These are phyloP conservation scores for Liopterus haemorrhoidalis DNA, from an alignment of 2,888 invertebrate species.

Conservation along the genomic window DNA sequence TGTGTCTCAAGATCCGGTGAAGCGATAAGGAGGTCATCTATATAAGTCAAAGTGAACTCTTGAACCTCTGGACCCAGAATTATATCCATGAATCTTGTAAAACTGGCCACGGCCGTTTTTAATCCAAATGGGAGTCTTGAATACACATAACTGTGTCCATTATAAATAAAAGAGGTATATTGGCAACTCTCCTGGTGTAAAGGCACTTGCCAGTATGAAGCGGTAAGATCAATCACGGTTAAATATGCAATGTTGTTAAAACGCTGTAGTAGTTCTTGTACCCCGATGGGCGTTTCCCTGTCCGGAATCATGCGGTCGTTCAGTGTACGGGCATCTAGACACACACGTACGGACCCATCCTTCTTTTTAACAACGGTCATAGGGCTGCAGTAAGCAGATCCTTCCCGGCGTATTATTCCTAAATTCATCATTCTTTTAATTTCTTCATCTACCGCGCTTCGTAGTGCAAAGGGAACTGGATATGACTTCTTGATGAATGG, in stretches of 20 bases:
- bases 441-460: background rate
- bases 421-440: constrained; percentile 18
- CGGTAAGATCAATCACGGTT: too few species aligned
- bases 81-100: constrained; percentile 25
- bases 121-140: constrained; percentile 28
- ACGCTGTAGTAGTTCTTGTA: too few species aligned
- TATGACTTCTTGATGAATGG: constrained; percentile 28
- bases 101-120: constrained; percentile 27
- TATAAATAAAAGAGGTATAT: constrained; percentile 27
- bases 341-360: too few species aligned
- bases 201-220: too few species aligned
- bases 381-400: too few species aligned
- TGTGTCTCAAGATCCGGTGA: background rate
- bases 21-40: constrained; percentile 14
- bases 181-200: constrained; percentile 18
- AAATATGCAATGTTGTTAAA: constrained; percentile 26
- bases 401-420: too few species aligned
- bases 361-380: constrained; percentile 25
- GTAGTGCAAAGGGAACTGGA: background rate
- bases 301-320: too few species aligned
- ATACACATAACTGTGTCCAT: constrained; percentile 17
- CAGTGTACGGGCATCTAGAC: too few species aligned
- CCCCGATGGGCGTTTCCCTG: too few species aligned
- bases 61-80: constrained; percentile 14
- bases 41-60: constrained; percentile 1